A percentile compares a stretch with the other conserved stretches of the same genome.
Conservation (phyloP, 2,797 vertebrate genomes). For the Acanthurus lineatus region DNA sequence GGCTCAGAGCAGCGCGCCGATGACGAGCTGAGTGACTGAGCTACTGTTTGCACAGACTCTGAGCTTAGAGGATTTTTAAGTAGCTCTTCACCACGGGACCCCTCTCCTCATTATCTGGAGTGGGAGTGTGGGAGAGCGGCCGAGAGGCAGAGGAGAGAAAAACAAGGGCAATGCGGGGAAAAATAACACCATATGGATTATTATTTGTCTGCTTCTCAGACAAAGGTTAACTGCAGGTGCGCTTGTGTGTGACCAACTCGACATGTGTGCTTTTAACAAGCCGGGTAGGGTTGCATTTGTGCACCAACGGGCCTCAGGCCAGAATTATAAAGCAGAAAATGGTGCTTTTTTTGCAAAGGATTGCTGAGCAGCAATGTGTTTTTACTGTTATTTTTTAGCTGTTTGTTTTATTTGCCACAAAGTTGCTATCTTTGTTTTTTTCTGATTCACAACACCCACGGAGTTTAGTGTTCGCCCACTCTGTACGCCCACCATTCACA, state of each 20-base stretch:
- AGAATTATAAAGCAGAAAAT: slow-evolving; percentile 18
- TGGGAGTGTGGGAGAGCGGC: slow-evolving; percentile 57
- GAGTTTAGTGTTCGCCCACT: background rate
- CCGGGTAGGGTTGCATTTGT: slow-evolving; percentile 20
- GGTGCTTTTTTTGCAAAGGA: slow-evolving; percentile 4
- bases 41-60: slow-evolving; percentile 59
- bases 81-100: slow-evolving; percentile 66
- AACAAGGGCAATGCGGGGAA: slow-evolving; percentile 49
- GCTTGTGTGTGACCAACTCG: slow-evolving; percentile 34
- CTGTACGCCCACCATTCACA: background rate
- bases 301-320: slow-evolving; percentile 25
- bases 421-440: background rate
- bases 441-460: slow-evolving; percentile 11
- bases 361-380: background rate
- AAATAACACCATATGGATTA: slow-evolving; percentile 44
- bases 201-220: slow-evolving; percentile 55
- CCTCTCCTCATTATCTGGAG: slow-evolving; percentile 69
- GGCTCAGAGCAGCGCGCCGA: slow-evolving; percentile 32
- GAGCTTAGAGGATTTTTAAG: slow-evolving; percentile 64
- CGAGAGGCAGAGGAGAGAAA: slow-evolving; percentile 32
- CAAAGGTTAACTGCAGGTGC: slow-evolving; percentile 64
- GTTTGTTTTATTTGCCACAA: slow-evolving; percentile 18
- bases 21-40: slow-evolving; percentile 44
- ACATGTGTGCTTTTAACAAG: slow-evolving; percentile 50
- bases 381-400: background rate